phyloP scores from a whole-genome alignment of 2,888 invertebrate genomes.

The Hanleya hanleyi region DNA sequence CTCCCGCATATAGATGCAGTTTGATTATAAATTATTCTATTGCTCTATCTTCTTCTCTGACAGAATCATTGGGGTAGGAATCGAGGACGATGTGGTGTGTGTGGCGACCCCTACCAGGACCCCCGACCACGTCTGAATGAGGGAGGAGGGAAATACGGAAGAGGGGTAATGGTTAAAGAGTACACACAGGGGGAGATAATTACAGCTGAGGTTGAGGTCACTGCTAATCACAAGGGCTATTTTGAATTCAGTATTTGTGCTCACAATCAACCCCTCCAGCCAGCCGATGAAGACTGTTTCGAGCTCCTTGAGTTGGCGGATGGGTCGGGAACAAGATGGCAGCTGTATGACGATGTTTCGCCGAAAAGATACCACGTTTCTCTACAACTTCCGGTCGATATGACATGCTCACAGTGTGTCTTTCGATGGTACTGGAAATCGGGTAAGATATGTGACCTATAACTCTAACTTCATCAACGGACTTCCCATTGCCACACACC shows the following conservation, averaged over 20 bases:
- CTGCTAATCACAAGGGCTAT: slow-evolving; percentile 6
- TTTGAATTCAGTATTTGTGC: slow-evolving; percentile 11
- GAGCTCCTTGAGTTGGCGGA: not conserved
- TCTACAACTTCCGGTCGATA: not conserved
- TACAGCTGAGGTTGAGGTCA: not conserved
- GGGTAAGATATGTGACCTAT: not conserved
- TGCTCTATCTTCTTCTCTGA: no score
- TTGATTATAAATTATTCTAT: no score
- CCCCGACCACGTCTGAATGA: not conserved
- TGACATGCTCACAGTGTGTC: slow-evolving; percentile 3
- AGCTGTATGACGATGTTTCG: not conserved
- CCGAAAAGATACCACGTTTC: not conserved
- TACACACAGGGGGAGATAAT: slow-evolving; percentile 5
- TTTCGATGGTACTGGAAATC: slow-evolving; percentile 9
- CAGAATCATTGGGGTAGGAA: slow-evolving; percentile 1
- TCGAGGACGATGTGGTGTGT: slow-evolving; percentile 2
- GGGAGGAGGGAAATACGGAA: slow-evolving; percentile 1
- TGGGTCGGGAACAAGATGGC: slow-evolving; percentile 8
- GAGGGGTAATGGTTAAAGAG: not conserved
- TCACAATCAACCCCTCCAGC: not conserved
- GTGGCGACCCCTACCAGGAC: not conserved
- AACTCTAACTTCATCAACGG: no score
- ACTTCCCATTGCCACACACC: no score
- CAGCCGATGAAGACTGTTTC: slow-evolving; percentile 3
- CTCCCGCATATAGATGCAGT: no score